Conservation (phyloP, 2,888 invertebrate species). For the Drosophila putrida region DNA sequence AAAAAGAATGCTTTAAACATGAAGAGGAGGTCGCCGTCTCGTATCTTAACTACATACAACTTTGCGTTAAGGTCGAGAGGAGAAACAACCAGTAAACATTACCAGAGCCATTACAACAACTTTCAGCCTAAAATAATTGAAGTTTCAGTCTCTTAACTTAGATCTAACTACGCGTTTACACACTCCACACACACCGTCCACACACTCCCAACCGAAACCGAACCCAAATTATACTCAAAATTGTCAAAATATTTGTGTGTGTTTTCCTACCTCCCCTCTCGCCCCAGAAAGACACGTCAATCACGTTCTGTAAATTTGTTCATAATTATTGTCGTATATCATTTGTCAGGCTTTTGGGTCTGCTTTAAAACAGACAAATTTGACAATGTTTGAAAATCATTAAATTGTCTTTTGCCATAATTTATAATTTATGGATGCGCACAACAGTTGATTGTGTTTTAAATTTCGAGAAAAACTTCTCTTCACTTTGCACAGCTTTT, state of each 20-base stretch:
- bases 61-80: conserved; percentile 34
- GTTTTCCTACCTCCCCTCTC: background rate
- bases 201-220: conserved; percentile 3
- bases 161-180: conserved; percentile 24
- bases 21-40: conserved; percentile 57
- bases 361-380: conserved; percentile 22
- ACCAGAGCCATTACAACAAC: conserved; percentile 47
- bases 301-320: conserved; percentile 55
- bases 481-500: background rate
- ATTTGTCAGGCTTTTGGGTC: conserved; percentile 41
- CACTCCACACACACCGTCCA: too few species aligned
- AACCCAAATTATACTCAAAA: conserved; percentile 42
- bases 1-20: conserved; percentile 44
- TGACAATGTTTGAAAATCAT: conserved; percentile 25
- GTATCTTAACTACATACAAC: conserved; percentile 49
- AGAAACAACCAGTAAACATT: conserved; percentile 33
- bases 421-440: conserved; percentile 20
- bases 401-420: conserved; percentile 11
- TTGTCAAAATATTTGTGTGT: conserved; percentile 47
- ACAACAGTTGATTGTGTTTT: conserved; percentile 21
- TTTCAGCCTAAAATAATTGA: conserved; percentile 37
- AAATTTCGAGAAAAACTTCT: conserved; percentile 12
- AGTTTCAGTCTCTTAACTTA: conserved; percentile 30
- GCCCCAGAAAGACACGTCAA: conserved; percentile 41
- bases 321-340: conserved; percentile 55